A percentile compares a stretch with the other conserved stretches of the same genome.
Evolutionary conservation across 2,113 vertebrate species (phyloP).

Genomic region (Arenaria interpres): DNA sequence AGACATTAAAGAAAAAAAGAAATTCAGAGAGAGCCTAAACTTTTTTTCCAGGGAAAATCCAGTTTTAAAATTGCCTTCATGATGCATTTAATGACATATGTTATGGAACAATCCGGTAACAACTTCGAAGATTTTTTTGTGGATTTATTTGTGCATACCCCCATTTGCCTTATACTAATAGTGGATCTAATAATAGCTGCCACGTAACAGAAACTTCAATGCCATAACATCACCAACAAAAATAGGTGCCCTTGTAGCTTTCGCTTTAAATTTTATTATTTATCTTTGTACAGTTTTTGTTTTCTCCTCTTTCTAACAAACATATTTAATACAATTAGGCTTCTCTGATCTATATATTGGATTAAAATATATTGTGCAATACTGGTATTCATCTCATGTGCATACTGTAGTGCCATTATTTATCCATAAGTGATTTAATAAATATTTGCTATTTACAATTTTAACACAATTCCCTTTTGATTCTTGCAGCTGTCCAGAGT

Average conservation of each 20-base stretch:
- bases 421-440: not conserved
- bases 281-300: not conserved
- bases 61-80: not conserved
- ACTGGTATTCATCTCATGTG: not conserved
- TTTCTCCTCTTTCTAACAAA: not conserved
- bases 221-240: not conserved
- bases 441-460: not conserved
- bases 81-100: not conserved
- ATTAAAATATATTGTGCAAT: not conserved
- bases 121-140: not conserved
- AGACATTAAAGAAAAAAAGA: not conserved
- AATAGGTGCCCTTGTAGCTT: not conserved
- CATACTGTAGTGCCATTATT: not conserved
- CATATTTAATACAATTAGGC: not conserved
- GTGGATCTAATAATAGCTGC: not conserved
- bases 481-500: not conserved
- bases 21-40: not conserved
- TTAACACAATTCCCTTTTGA: not conserved
- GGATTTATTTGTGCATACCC: not conserved
- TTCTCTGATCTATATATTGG: not conserved
- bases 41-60: not conserved
- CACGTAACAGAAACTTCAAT: not conserved
- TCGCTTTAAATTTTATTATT: not conserved
- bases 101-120: not conserved
- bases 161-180: not conserved